Base-by-base conservation (phyloP, 2,797 vertebrate genomes). In the Eleutherodactylus coqui region DNA sequence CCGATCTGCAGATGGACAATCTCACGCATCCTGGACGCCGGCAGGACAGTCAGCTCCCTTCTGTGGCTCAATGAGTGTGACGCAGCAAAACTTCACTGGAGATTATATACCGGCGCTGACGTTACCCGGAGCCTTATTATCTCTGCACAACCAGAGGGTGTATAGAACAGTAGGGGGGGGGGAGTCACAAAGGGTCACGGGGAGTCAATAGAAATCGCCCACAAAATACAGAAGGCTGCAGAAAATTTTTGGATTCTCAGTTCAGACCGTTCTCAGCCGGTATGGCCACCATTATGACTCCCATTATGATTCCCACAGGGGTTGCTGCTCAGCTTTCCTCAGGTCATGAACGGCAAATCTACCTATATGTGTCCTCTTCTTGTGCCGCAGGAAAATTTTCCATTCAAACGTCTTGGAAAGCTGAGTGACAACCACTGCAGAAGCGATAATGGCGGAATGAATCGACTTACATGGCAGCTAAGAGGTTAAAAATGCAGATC, bases 1-100 rank as follows among this genome's bases (percentile, higher is more conserved):
- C 98, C 98, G 0, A 99, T 96, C 95, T 99, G 98, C 86, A 99
- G 93, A 89, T 99, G 97, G 45, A 99, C 96, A 4, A 99, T 99
- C 92, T 99, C 98, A 90, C 98, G 96, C 98, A 99, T 99, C 92
- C 88, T 96, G 49, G 8, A 0, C 5, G 17, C 55, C 8, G 5
- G 10, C 24, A 38, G 6, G 3, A 0, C 9, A 0, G 41, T 49
- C 27, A 45, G 73, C 29, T n/a, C 29, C 14, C 62, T 45, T 49
- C 51, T 72, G 80, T 49, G 11, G 47, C 38, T 34, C 45, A 41
- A 43, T 62, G 21, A 58, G 29, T 13, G 82, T 85, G n/a, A 41
- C 16, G 34, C 19, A 70, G 45, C 19, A 72, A 51, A 64, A 36
- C 1, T 21, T 55, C 38, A 27, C 36, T n/a, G 13, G 1, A 9